Evolutionary conservation across 2,888 invertebrate species (phyloP).

Genomic region (Himalopsyche tibetana): DNA sequence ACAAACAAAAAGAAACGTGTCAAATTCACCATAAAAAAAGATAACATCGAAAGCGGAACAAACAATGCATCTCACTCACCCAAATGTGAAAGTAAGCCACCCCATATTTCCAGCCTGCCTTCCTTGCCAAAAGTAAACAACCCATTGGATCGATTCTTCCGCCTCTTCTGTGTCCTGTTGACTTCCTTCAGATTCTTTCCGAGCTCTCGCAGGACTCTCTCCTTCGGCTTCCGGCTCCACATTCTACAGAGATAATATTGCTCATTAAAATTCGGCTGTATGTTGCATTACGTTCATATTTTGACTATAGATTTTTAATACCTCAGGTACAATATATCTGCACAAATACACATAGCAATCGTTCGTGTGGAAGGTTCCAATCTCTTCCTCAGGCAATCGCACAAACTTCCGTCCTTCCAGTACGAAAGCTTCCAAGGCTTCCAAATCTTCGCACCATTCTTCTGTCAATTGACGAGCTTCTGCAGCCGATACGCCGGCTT

Average conservation of each 20-base stretch:
- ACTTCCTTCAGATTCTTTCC: conserved; percentile 51
- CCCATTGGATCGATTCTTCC: conserved; percentile 89
- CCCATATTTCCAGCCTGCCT: conserved; percentile 98
- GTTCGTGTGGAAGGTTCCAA: conserved; percentile 92
- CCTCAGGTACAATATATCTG: conserved; percentile 79
- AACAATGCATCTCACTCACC: conserved; percentile 70
- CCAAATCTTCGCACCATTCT: conserved; percentile 99
- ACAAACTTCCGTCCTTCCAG: conserved; percentile 98
- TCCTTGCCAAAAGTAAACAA: conserved; percentile 99
- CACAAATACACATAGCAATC: conserved; percentile 99
- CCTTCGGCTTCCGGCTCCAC: conserved; percentile 77
- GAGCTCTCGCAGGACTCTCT: conserved; percentile 67
- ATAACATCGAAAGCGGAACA: background rate
- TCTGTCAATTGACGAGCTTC: conserved; percentile 93
- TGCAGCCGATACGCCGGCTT: conserved; percentile 88
- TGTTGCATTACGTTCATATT: background rate
- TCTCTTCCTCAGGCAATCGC: conserved; percentile 95
- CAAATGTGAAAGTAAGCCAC: conserved; percentile 99
- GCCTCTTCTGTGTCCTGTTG: conserved; percentile 72
- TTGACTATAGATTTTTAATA: conserved; percentile 9
- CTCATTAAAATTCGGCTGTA: background rate
- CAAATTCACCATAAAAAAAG: too few species aligned
- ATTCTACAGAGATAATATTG: conserved; percentile 67
- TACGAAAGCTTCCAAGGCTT: conserved; percentile 98
- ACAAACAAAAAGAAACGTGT: conserved; percentile 60